Conservation (phyloP, 2,113 vertebrate genomes). For the Indri indri region DNA sequence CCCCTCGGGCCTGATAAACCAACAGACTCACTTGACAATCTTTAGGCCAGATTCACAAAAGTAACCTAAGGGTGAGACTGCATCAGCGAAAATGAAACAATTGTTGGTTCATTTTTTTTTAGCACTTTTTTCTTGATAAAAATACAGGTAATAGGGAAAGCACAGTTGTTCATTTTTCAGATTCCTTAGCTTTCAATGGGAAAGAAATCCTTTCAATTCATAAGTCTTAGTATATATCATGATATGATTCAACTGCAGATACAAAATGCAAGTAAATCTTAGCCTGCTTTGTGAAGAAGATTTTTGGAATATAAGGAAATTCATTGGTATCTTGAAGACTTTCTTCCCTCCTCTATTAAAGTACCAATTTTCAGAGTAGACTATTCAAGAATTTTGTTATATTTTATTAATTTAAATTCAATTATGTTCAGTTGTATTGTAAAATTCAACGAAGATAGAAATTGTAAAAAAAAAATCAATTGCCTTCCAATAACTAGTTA, state of each 20-base stretch:
- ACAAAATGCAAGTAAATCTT: background rate
- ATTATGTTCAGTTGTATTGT: background rate
- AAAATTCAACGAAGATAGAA: background rate
- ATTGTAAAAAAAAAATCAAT: background rate
- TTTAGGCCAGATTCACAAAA: background rate
- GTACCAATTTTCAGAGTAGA: background rate
- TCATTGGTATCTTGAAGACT: background rate
- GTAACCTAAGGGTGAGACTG: background rate
- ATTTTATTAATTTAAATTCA: conserved; percentile 21
- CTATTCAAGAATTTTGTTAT: background rate
- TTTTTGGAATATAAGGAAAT: background rate
- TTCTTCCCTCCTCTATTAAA: background rate
- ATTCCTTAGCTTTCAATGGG: background rate
- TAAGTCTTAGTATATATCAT: background rate
- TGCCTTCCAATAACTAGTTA: background rate
- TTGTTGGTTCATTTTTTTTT: background rate
- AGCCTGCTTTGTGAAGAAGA: background rate
- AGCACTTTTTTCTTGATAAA: background rate
- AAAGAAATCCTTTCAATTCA: background rate
- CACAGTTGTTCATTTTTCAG: background rate
- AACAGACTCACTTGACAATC: background rate
- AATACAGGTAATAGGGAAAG: background rate
- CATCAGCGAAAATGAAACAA: background rate
- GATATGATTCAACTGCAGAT: background rate
- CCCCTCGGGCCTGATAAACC: background rate